A percentile compares a stretch with the other conserved stretches of the same genome.
Conservation (phyloP, 1,140 invertebrate genomes). For the Acyrthosiphon pisum region DNA sequence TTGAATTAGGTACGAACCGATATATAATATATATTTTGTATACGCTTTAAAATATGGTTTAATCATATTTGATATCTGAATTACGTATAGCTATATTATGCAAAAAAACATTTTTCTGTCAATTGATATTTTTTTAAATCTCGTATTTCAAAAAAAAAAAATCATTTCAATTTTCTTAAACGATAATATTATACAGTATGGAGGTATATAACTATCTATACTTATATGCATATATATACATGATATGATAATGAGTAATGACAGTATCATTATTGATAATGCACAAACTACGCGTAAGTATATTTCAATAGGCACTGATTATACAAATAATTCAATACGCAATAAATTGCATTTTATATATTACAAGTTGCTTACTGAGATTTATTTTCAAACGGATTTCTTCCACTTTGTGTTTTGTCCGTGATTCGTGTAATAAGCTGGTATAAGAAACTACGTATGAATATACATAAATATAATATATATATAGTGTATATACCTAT, state of each 20-base stretch:
- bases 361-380: conserved; percentile 9
- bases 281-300: neutral
- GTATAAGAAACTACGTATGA: neutral
- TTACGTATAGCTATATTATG: neutral
- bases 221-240: neutral
- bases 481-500: too few relatives aligned
- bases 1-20: neutral
- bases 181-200: neutral
- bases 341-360: conserved; percentile 7
- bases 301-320: conserved; percentile 1
- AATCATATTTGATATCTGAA: conserved; percentile 2
- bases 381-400: neutral
- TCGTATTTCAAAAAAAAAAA: conserved; percentile 25
- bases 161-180: neutral
- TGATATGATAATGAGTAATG: neutral
- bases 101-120: neutral
- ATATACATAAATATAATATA: too few relatives aligned
- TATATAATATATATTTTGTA: neutral
- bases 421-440: neutral
- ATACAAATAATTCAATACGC: conserved; percentile 20
- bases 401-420: neutral
- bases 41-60: neutral
- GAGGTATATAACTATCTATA: neutral
- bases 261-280: conserved; percentile 2
- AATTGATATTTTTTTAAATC: conserved; percentile 16